Evolutionary conservation across 2,888 invertebrate species (phyloP).

Genomic region (Parelbella ahira): DNA sequence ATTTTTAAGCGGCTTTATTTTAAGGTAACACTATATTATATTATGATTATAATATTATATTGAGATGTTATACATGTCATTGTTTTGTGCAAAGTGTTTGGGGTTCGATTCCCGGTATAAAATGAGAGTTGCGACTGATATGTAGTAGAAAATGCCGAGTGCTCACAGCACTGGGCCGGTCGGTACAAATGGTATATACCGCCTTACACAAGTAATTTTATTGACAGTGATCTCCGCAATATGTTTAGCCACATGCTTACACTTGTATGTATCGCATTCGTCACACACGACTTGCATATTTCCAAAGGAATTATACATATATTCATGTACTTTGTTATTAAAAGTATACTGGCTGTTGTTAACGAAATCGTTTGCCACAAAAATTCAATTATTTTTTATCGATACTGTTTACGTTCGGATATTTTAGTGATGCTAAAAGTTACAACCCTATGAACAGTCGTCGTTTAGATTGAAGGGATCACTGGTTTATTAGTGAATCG

Average conservation of each 20-base stretch:
- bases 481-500: conserved; percentile 75
- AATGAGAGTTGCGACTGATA: conserved; percentile 77
- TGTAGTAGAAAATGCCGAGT: conserved; percentile 66
- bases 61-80: conserved; percentile 78
- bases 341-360: conserved; percentile 19
- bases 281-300: conserved; percentile 14
- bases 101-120: conserved; percentile 62
- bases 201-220: conserved; percentile 76
- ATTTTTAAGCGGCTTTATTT: conserved; percentile 78
- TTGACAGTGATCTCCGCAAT: conserved; percentile 55
- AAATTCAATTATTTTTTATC: conserved; percentile 6
- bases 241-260: conserved; percentile 20
- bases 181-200: conserved; percentile 78
- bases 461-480: conserved; percentile 43
- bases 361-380: conserved; percentile 17
- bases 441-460: conserved; percentile 18
- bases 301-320: conserved; percentile 18
- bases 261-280: conserved; percentile 16
- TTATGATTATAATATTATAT: conserved; percentile 71
- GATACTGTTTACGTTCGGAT: conserved; percentile 12
- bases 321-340: conserved; percentile 12
- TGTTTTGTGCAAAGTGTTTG: conserved; percentile 76
- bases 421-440: conserved; percentile 19
- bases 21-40: conserved; percentile 63
- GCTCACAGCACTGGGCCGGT: conserved; percentile 56